These are phyloP conservation scores for Drosophila oshimai DNA, from an alignment of 1,140 invertebrate genomes.

Conservation along the genomic window DNA sequence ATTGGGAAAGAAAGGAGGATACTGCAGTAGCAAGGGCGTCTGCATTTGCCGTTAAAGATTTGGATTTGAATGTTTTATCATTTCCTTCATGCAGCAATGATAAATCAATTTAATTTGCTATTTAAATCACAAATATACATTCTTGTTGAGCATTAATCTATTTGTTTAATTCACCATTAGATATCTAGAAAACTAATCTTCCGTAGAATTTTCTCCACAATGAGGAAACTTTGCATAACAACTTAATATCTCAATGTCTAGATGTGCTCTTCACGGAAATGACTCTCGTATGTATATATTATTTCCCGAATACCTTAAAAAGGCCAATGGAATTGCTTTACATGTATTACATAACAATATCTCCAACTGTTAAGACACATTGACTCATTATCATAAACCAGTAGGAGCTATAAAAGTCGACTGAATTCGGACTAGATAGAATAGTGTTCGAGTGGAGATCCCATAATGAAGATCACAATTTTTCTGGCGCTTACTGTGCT, in stretches of 20 bases:
- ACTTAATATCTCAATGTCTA: background rate
- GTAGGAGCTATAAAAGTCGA: constrained; percentile 4
- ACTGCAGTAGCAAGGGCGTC: constrained; percentile 55
- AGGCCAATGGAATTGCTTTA: too few species aligned
- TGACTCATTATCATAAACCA: constrained; percentile 1
- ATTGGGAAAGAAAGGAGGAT: constrained; percentile 56
- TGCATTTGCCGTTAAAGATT: constrained; percentile 57
- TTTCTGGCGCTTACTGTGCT: background rate
- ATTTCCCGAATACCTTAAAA: background rate
- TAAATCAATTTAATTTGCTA: too few species aligned
- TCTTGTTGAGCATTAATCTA: too few species aligned
- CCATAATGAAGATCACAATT: constrained; percentile 5
- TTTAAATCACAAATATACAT: background rate
- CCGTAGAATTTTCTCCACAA: background rate
- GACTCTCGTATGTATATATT: background rate
- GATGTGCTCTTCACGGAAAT: background rate
- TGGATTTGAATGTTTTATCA: too few species aligned
- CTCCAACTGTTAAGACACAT: background rate
- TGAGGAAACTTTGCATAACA: background rate
- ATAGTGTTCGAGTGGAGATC: background rate
- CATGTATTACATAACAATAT: background rate
- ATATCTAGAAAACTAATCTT: too few species aligned
- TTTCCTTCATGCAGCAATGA: too few species aligned
- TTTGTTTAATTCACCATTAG: too few species aligned
- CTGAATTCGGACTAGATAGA: background rate